Base-by-base conservation (phyloP, 2,888 invertebrate genomes). In the Drosophila rellima region DNA sequence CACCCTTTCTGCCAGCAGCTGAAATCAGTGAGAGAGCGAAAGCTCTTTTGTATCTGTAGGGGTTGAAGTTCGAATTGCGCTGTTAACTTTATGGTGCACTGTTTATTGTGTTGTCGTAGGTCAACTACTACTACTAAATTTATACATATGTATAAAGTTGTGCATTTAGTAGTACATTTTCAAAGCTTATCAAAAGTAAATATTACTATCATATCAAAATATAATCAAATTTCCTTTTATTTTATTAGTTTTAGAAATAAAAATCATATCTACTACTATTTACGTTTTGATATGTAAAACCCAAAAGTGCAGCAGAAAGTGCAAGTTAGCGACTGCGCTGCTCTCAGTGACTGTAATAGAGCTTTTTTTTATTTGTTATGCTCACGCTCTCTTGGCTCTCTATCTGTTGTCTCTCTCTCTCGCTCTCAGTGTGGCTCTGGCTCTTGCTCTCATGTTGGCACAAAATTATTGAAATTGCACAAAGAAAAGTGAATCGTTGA, bases 401-500 rank as follows among this genome's bases (percentile, higher is more conserved):
- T 18, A 51, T 40, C 68, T 55, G 20, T 18, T 26, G n/a, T 18
- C 37, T 47, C 40, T 45, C 61, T 42, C 39, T 47, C 40, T 18
- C 48, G 5, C 35, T 42, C 20, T 15, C 40, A 47, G n/a, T n/a
- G n/a, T n/a, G n/a, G 26, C 7, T 26, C 26, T 26, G 6, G 26
- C 26, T 23, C 39, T 35, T 61, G 42, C 48, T 45, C 56, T 59
- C 39, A 55, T 62, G 63, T 70, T 37, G 44, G 44, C 62, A 31
- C 26, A 56, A 72, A 78, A 88, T 82, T 80, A 83, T 78, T 89
- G 84, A 73, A 89, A 87, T 85, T 77, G 86, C 85, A 87, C 85
- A 89, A 88, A 87, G 87, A 88, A 87, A 87, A 87, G 87, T 87
- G 87, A 87, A 87, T 87, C 81, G 82, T 74, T 64, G 75, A 75